Conservation (phyloP, 2,888 invertebrate genomes). For the Balanococcus diminutus region DNA sequence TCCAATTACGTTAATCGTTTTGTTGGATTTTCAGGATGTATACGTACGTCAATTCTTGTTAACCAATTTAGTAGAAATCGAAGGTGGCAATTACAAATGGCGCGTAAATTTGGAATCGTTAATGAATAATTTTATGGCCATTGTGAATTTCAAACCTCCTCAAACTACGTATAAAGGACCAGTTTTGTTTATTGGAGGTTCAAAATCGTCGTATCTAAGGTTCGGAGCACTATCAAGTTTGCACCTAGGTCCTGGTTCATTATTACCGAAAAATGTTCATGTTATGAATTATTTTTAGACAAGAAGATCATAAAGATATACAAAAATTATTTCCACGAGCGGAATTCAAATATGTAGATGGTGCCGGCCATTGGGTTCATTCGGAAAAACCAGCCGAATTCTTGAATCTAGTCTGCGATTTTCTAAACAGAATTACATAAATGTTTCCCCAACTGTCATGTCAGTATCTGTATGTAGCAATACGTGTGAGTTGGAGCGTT, state of each 20-base stretch:
- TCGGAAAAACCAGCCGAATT: slow-evolving; percentile 86
- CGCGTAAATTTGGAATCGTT: slow-evolving; percentile 79
- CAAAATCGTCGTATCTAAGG: slow-evolving; percentile 80
- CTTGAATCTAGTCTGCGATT: slow-evolving; percentile 69
- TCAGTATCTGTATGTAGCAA: background rate
- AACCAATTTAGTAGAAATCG: slow-evolving; percentile 79
- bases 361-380: slow-evolving; percentile 94
- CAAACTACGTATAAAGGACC: slow-evolving; percentile 68
- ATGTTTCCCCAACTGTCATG: no score
- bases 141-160: slow-evolving; percentile 72
- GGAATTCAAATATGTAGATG: slow-evolving; percentile 72
- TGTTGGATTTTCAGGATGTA: slow-evolving; percentile 60
- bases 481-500: background rate
- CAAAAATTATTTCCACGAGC: slow-evolving; percentile 75
- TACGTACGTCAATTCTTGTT: slow-evolving; percentile 74
- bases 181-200: slow-evolving; percentile 83
- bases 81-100: slow-evolving; percentile 74
- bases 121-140: slow-evolving; percentile 68
- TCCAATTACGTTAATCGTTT: no score
- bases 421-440: slow-evolving; percentile 62
- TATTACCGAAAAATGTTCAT: background rate
- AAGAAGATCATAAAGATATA: slow-evolving; percentile 69
- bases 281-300: slow-evolving; percentile 60
- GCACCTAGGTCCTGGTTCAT: no score
- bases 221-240: slow-evolving; percentile 60